phyloP scores from a whole-genome alignment of 2,113 vertebrate species.

The Dryoscopus gambensis region DNA sequence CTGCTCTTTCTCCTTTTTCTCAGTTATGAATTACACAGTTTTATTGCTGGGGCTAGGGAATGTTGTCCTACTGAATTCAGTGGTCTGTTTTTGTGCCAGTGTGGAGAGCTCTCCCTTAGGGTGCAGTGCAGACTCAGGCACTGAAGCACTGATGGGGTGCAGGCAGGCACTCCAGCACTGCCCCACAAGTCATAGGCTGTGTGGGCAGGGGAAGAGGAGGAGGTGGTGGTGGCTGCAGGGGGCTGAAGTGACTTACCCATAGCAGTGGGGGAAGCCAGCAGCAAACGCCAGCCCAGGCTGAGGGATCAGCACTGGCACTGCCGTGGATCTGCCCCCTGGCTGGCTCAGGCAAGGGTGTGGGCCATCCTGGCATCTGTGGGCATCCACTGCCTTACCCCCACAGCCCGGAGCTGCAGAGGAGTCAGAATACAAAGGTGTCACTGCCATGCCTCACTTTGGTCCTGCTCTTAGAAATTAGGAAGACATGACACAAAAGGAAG shows the following conservation, averaged over 20 bases:
- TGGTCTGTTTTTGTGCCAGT: not conserved
- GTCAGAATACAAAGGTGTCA: not conserved
- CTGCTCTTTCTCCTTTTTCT: not conserved
- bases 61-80: not conserved
- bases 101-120: not conserved
- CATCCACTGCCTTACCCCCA: not conserved
- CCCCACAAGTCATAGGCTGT: not conserved
- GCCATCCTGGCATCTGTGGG: not conserved
- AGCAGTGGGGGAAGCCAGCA: not conserved
- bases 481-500: not conserved
- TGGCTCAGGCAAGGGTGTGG: not conserved
- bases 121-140: not conserved
- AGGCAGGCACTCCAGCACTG: not conserved
- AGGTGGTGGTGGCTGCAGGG: not conserved
- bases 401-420: not conserved
- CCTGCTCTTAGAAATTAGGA: slow-evolving; percentile 18
- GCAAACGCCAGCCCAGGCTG: not conserved
- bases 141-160: not conserved
- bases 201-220: not conserved
- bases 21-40: not conserved
- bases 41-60: not conserved
- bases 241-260: not conserved
- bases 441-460: not conserved
- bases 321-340: not conserved
- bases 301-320: not conserved